Evolutionary conservation across 1,140 invertebrate species (phyloP), one percentile per base, ranked within the genome.

Genomic region (Zaprionus kolodkinae): DNA sequence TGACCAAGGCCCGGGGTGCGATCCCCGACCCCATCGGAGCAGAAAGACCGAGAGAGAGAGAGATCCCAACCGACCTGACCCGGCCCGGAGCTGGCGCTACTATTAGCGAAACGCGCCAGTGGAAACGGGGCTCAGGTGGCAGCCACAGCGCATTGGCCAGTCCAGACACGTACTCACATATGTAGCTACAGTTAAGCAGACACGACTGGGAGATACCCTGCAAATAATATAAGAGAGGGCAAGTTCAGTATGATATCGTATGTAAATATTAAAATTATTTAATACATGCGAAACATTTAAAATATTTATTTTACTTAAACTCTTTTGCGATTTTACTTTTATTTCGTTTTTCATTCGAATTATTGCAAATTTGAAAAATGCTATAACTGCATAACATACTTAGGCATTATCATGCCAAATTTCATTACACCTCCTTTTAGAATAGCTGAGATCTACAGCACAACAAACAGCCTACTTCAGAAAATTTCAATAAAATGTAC

Each of bases 101-200:
- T 50, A 75, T 71, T 79, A 68, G 73, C 73, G 48, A 76, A 76
- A 66, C 60, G 55, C 48, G 50, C 15, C 12, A 17, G 65, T 48
- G 57, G 56, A 72, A 72, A 68, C 64, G 45, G 48, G 54, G 61
- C 56, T 75, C 71, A 82, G 83, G 72, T 87, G 76, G 69, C 70
- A 61, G 50, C 63, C 43, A 57, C 27, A 27, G 33, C 33, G 69
- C 63, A 76, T 91, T 91, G 79, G 76, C 57, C 60, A 81, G 68
- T 87, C 78, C 35, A 59, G 66, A 79, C 88, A 91, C 83, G 88
- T 91, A 91, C 57, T 21, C 21, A 21, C 21, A 1, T 21, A 21
- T 21, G 40, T 61, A n/a, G 52, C 6, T 55, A 2, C 45, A 50
- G 13, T 45, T 45, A 3, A 45, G 17, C 15, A 10, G 2, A 12